Evolutionary conservation across 2,113 vertebrate species (phyloP).

Genomic region (Paratilapia polleni): DNA sequence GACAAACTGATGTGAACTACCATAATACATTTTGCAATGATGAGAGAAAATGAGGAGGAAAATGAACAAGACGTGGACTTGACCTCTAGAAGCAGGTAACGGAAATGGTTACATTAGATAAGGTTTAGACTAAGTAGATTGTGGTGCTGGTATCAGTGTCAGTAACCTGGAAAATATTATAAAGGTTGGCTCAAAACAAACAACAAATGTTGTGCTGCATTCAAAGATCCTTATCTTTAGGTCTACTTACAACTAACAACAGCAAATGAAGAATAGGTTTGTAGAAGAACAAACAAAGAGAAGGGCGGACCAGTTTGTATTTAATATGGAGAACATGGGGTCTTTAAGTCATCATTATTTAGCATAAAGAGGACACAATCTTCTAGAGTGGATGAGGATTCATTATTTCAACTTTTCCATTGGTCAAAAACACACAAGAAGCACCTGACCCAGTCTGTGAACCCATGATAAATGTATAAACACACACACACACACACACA

Average conservation of each 20-base stretch:
- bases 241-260: conserved; percentile 1
- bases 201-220: not conserved
- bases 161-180: not conserved
- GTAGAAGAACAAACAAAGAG: not conserved
- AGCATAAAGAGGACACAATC: not conserved
- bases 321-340: no score
- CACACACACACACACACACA: not conserved
- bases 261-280: not conserved
- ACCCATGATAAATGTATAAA: not conserved
- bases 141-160: not conserved
- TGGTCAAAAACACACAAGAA: not conserved
- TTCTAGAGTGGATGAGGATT: not conserved
- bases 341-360: no score
- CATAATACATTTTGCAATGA: conserved; percentile 37
- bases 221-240: not conserved
- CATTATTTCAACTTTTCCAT: not conserved
- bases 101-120: conserved; percentile 14
- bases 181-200: conserved; percentile 19
- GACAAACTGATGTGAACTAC: not conserved
- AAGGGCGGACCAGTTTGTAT: no score
- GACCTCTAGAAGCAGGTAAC: conserved; percentile 10
- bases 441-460: not conserved
- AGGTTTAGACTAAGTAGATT: not conserved
- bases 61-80: conserved; percentile 16
- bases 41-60: not conserved